Evolutionary conservation across 2,797 vertebrate species (phyloP).

Genomic region (Neomorphus geoffroyi): DNA sequence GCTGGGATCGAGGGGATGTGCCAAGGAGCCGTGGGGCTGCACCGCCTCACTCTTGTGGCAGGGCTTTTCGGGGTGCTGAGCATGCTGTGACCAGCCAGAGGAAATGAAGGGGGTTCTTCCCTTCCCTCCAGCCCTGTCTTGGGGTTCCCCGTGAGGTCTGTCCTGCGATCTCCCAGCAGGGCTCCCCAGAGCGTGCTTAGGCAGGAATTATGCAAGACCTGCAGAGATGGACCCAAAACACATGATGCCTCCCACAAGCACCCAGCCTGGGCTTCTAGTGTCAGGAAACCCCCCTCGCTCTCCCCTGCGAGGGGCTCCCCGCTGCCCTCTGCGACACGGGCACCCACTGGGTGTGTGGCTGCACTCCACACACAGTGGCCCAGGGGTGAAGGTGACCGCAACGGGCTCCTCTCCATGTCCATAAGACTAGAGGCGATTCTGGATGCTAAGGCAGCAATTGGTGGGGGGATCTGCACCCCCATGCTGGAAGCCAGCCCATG

Average conservation of each 20-base stretch:
- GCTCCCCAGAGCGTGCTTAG: not conserved
- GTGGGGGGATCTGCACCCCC: not conserved
- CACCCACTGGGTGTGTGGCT: fast-evolving
- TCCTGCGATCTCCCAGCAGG: not conserved
- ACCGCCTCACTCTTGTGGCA: fast-evolving
- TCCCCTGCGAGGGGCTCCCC: not conserved
- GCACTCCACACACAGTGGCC: fast-evolving
- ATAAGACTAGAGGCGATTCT: fast-evolving
- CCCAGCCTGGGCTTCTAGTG: not conserved
- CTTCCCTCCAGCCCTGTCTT: not conserved
- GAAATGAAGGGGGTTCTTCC: not conserved
- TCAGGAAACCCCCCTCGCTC: fast-evolving
- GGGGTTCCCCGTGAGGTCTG: fast-evolving
- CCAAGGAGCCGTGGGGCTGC: not conserved
- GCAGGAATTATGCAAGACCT: slow-evolving; percentile 52
- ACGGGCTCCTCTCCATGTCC: fast-evolving
- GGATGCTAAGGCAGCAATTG: fast-evolving
- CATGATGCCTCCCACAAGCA: not conserved
- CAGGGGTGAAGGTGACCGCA: fast-evolving
- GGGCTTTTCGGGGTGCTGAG: not conserved
- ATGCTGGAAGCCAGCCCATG: not conserved
- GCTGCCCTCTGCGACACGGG: fast-evolving
- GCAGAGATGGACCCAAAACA: not conserved
- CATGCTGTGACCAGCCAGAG: not conserved
- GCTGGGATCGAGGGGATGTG: not conserved